Base-by-base conservation (phyloP, 2,113 vertebrate species). In the Nicator chloris region DNA sequence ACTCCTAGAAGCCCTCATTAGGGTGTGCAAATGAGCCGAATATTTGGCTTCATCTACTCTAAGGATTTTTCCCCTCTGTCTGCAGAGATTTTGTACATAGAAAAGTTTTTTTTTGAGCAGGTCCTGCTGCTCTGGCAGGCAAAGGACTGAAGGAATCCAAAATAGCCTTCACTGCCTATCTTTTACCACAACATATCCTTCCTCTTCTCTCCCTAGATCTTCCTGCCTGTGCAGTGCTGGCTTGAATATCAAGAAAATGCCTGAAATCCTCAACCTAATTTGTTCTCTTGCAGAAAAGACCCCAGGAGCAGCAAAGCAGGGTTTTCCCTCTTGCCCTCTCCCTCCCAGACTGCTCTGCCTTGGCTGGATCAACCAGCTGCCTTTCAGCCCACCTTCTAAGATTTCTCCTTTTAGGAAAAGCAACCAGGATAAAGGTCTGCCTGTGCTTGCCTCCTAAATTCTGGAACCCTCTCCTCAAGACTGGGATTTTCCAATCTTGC, bases 401-500 rank as follows among this genome's bases (percentile, higher is more conserved):
- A 18, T 12, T 70, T 73, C 37, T 76, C 9, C 57, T 64, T 66
- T 76, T 6, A 60, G 49, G 37, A 90, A 90, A 88, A 82, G 11
- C 27, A 40, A 6, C 13, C 0, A 0, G 7, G 10, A 26, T 11
- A 30, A 56, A 56, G 4, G 11, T 33, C 59, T 71, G 81, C 39
- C 35, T 0, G 0, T 15, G 30, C 22, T 59, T 2, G 1, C 19
- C 31, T 50, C 47, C 1, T 2, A 12, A 63, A 68, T 71, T 47
- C 42, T 17, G 18, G 35, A 42, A 10, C 35, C 10, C 5, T 68
- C 39, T 77, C 14, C 35, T 81, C n/a, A 23, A 70, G 9, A 28
- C 1, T 78, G 64, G 37, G 60, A 21, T 77, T 87, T 73, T 51
- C 45, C 78, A 65, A 5, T 49, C 59, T 81, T 51, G 12, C 27